Conservation (phyloP, 2,113 vertebrate genomes). For the Cryptoleucopteryx plumbea region DNA sequence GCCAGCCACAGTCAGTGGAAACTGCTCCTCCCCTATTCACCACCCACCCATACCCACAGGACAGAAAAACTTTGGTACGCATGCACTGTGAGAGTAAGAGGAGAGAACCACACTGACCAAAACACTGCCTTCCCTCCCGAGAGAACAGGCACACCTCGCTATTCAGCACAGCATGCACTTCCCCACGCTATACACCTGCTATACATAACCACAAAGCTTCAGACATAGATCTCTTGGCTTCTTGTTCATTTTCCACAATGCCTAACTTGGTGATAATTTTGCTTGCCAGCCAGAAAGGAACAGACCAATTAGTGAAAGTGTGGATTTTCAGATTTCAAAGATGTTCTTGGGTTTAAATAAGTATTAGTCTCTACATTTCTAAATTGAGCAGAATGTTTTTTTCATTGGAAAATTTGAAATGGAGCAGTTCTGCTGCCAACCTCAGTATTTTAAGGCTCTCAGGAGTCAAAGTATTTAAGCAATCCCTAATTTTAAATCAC, state of each 20-base stretch:
- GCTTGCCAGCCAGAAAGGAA: not conserved
- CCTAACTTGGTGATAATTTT: not conserved
- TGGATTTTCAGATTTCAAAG: not conserved
- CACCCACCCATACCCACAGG: not conserved
- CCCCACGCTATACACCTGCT: not conserved
- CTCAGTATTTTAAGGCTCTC: not conserved
- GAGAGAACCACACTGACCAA: not conserved
- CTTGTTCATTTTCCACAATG: not conserved
- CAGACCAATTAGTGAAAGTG: not conserved
- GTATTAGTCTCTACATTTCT: not conserved
- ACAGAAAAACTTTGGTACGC: accelerated
- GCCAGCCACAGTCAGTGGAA: not conserved
- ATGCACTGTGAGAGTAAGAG: accelerated
- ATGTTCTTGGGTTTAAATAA: not conserved
- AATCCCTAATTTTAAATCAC: not conserved
- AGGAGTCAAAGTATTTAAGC: not conserved
- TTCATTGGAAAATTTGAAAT: not conserved
- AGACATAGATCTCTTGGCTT: not conserved
- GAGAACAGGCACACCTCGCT: not conserved
- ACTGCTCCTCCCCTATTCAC: not conserved
- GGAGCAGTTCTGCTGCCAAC: not conserved
- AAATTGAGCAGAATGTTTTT: not conserved
- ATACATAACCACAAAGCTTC: not conserved
- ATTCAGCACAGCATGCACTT: not conserved
- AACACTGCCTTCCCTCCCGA: not conserved